These are phyloP conservation scores for Hypomecis punctinalis DNA, from an alignment of 2,888 invertebrate species.

Conservation along the genomic window DNA sequence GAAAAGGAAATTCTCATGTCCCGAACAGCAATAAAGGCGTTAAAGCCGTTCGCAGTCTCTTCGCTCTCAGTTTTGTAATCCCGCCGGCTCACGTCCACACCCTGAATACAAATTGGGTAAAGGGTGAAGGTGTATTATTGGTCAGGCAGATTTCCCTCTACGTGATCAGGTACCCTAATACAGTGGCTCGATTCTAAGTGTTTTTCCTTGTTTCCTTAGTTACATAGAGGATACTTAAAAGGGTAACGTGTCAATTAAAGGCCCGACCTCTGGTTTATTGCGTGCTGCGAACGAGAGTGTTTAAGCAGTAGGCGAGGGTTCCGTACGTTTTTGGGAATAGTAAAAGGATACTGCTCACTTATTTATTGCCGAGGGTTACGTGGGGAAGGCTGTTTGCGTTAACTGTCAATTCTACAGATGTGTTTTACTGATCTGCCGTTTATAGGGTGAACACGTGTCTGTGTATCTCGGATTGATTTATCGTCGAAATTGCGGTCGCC, in stretches of 20 bases:
- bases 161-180: slow-evolving; percentile 66
- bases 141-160: slow-evolving; percentile 73
- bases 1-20: slow-evolving; percentile 47
- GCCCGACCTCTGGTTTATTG: slow-evolving; percentile 45
- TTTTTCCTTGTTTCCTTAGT: slow-evolving; percentile 57
- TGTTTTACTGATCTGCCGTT: slow-evolving; percentile 11
- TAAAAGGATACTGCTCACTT: slow-evolving; percentile 31
- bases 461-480: background rate
- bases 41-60: slow-evolving; percentile 69
- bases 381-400: slow-evolving; percentile 23
- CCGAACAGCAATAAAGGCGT: slow-evolving; percentile 62
- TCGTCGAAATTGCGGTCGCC: background rate
- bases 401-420: slow-evolving; percentile 22
- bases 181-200: slow-evolving; percentile 62
- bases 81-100: slow-evolving; percentile 52
- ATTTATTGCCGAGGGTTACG: slow-evolving; percentile 28
- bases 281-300: slow-evolving; percentile 41
- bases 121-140: slow-evolving; percentile 74
- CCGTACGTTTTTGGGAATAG: slow-evolving; percentile 34
- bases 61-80: slow-evolving; percentile 69
- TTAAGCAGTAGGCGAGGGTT: slow-evolving; percentile 37
- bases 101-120: slow-evolving; percentile 70
- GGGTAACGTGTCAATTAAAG: slow-evolving; percentile 57
- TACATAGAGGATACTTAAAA: slow-evolving; percentile 51
- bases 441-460: background rate